These are phyloP conservation scores for Portunus trituberculatus DNA, from an alignment of 1,140 invertebrate genomes.

Conservation along the genomic window DNA sequence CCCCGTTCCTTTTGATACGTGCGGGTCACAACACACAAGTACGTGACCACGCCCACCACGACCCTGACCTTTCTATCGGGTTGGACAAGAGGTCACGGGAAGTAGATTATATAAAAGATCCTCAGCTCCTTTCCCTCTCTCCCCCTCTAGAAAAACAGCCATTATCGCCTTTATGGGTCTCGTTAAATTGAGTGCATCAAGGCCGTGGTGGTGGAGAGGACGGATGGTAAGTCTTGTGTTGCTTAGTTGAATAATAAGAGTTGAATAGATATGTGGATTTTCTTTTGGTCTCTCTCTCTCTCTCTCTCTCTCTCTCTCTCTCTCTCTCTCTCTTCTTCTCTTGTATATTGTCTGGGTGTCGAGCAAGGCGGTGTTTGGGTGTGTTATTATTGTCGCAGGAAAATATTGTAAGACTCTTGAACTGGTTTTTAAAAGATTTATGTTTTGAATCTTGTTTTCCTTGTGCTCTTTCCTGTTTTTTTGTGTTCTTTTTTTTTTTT, in stretches of 20 bases:
- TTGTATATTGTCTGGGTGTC: too few species aligned
- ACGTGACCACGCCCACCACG: background rate
- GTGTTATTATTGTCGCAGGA: too few species aligned
- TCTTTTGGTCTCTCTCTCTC: too few species aligned
- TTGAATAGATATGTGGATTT: too few species aligned
- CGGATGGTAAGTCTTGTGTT: background rate
- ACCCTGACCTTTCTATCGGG: background rate
- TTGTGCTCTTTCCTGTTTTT: too few species aligned
- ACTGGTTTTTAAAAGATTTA: too few species aligned
- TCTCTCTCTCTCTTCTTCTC: too few species aligned
- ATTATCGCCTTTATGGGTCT: background rate
- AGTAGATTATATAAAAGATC: background rate
- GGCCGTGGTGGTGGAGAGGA: background rate
- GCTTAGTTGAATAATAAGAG: background rate
- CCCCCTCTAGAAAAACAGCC: background rate
- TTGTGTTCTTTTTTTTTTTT: too few species aligned
- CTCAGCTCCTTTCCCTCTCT: background rate
- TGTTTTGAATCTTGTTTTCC: too few species aligned
- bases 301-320: too few species aligned
- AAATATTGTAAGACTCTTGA: too few species aligned
- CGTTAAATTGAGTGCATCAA: background rate
- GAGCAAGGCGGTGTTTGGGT: too few species aligned
- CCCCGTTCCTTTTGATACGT: background rate
- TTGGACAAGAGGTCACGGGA: background rate
- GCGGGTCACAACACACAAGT: background rate